phyloP scores from a whole-genome alignment of 64 coral and sea anemone genomes.

The Montipora efflorescens region DNA sequence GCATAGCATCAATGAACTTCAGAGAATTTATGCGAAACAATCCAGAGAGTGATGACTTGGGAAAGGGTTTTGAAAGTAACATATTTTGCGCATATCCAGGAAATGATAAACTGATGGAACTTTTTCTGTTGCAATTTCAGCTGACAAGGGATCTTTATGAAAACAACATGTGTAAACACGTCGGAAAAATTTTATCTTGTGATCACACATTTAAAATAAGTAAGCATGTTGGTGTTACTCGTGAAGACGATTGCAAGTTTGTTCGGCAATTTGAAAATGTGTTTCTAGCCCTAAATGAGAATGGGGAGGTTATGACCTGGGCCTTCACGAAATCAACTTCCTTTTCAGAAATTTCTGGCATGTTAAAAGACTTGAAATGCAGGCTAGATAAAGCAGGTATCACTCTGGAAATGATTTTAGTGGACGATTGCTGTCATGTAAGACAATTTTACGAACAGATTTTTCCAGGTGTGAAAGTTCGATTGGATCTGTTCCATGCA shows the following conservation, averaged over 20 bases:
- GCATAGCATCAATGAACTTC: conserved; percentile 50
- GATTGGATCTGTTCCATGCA: conserved; percentile 80
- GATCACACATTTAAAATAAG: conserved; percentile 78
- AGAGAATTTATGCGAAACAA: conserved; percentile 7
- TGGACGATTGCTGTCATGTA: conserved; percentile 78
- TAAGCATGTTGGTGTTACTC: conserved; percentile 71
- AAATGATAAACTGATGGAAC: conserved; percentile 69
- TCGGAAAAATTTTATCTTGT: conserved; percentile 64
- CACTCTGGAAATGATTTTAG: conserved; percentile 74
- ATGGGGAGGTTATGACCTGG: conserved; percentile 81
- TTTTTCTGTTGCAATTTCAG: conserved; percentile 60
- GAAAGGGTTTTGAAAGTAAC: not conserved
- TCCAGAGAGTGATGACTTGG: not conserved
- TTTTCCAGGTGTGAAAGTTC: conserved; percentile 69
- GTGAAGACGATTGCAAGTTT: conserved; percentile 12
- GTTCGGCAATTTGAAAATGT: conserved; percentile 74
- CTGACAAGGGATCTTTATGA: conserved; percentile 4
- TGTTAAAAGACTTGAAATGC: conserved; percentile 67
- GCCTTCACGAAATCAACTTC: conserved; percentile 59
- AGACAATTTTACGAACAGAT: conserved; percentile 62
- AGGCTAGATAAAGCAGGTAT: conserved; percentile 42
- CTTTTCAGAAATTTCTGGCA: conserved; percentile 58
- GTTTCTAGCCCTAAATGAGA: conserved; percentile 81
- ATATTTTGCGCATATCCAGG: conserved; percentile 47
- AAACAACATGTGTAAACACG: not conserved